Evolutionary conservation across 92 coral and sea anemone genomes (phyloP).

Genomic region (Metridium senile): DNA sequence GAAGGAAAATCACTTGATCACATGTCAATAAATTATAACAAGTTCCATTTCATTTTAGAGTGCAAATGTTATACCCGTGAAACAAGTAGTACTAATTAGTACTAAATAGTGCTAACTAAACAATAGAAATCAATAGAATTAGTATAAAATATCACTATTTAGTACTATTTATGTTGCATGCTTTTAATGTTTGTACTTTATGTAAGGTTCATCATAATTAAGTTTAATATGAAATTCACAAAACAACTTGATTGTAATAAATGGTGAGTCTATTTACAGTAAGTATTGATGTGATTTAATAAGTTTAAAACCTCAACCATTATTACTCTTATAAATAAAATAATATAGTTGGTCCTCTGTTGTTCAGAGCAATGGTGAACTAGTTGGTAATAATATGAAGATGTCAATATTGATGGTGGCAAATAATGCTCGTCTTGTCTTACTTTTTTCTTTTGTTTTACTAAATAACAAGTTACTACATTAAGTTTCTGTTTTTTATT

Average conservation of each 20-base stretch:
- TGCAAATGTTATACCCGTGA: too few species aligned
- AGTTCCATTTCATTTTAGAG: too few species aligned
- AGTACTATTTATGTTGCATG: too few species aligned
- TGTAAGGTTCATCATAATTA: too few species aligned
- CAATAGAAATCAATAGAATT: too few species aligned
- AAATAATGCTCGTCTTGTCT: not conserved
- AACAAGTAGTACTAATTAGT: too few species aligned
- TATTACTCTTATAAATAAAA: not conserved
- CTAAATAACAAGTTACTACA: not conserved
- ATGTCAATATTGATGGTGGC: not conserved
- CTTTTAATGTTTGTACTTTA: too few species aligned
- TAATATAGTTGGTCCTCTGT: not conserved
- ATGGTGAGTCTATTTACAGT: not conserved
- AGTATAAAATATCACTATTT: too few species aligned
- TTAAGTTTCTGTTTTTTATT: not conserved
- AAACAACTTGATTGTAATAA: not conserved
- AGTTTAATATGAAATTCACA: too few species aligned
- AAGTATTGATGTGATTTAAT: not conserved
- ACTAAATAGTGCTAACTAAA: too few species aligned
- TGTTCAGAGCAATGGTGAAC: not conserved
- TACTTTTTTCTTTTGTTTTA: not conserved
- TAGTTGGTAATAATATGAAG: not conserved
- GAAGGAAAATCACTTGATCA: too few species aligned
- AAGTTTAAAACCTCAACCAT: not conserved
- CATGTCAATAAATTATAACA: too few species aligned